phyloP scores from a whole-genome alignment of 2,888 invertebrate species.

The Acronicta aceris region DNA sequence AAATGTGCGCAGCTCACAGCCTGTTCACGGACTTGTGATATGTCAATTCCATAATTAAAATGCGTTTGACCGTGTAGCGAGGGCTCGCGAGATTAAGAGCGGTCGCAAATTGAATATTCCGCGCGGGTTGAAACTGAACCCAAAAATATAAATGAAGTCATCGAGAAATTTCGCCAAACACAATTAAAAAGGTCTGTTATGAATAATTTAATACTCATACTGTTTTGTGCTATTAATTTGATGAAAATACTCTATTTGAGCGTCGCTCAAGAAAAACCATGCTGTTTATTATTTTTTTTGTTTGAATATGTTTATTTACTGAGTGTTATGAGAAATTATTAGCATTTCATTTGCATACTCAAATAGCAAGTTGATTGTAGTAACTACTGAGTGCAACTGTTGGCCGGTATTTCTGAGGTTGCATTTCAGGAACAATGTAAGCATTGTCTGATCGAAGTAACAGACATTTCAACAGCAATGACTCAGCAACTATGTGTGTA shows the following conservation, averaged over 20 bases:
- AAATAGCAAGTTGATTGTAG: constrained; percentile 12
- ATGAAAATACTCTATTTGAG: constrained; percentile 47
- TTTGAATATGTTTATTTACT: not conserved
- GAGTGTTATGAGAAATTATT: too few relatives aligned
- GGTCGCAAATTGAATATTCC: constrained; percentile 79
- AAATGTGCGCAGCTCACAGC: constrained; percentile 71
- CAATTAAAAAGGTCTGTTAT: constrained; percentile 79
- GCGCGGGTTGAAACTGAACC: constrained; percentile 70
- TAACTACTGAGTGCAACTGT: constrained; percentile 12
- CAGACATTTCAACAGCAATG: constrained; percentile 42
- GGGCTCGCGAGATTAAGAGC: constrained; percentile 81
- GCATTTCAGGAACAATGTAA: constrained; percentile 38
- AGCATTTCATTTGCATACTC: not conserved
- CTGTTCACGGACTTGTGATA: constrained; percentile 72
- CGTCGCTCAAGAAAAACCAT: constrained; percentile 16
- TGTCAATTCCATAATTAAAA: constrained; percentile 89
- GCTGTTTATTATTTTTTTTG: not conserved
- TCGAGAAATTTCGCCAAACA: constrained; percentile 76
- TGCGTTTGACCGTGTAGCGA: constrained; percentile 85
- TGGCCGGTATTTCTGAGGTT: constrained; percentile 16
- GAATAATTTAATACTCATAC: constrained; percentile 71
- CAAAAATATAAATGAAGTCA: constrained; percentile 80
- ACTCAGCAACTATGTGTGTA: constrained; percentile 36
- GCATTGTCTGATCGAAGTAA: constrained; percentile 12
- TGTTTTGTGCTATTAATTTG: constrained; percentile 57